Conservation (phyloP, 1,140 invertebrate genomes). For the Drosophila repleta region DNA sequence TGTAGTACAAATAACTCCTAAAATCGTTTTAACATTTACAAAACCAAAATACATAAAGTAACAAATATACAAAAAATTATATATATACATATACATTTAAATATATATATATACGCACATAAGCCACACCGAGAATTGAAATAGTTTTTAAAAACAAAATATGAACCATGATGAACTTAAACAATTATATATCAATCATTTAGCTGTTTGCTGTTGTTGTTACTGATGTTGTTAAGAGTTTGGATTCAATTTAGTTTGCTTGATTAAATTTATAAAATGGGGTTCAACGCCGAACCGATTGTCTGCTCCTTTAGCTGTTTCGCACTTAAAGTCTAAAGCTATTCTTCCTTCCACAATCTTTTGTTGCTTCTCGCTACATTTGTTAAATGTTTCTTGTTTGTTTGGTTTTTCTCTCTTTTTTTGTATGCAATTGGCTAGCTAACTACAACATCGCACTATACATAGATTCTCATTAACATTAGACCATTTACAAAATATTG, state of each 20-base stretch:
- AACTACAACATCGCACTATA: constrained; percentile 69
- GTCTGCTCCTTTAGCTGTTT: constrained; percentile 62
- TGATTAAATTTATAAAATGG: constrained; percentile 4
- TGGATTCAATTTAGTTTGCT: constrained; percentile 7
- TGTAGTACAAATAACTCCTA: constrained; percentile 54
- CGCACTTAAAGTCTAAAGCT: constrained; percentile 68
- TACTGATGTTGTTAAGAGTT: constrained; percentile 14
- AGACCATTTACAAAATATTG: constrained; percentile 76
- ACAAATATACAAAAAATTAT: constrained; percentile 35
- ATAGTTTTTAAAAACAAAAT: not conserved
- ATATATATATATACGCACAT: constrained; percentile 38
- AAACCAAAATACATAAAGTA: constrained; percentile 44
- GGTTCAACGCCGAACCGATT: constrained; percentile 58
- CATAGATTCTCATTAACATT: constrained; percentile 68
- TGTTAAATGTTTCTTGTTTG: constrained; percentile 18
- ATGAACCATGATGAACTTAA: constrained; percentile 26
- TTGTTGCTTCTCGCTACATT: constrained; percentile 26
- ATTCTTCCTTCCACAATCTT: constrained; percentile 34
- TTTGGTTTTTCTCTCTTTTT: constrained; percentile 18
- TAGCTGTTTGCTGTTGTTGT: constrained; percentile 13
- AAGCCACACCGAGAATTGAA: constrained; percentile 49
- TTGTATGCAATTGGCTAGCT: constrained; percentile 70
- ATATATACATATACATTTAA: constrained; percentile 2
- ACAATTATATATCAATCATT: constrained; percentile 31
- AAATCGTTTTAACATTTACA: constrained; percentile 50